Conservation (phyloP, 2,113 vertebrate genomes). For the Tragelaphus strepsiceros region DNA sequence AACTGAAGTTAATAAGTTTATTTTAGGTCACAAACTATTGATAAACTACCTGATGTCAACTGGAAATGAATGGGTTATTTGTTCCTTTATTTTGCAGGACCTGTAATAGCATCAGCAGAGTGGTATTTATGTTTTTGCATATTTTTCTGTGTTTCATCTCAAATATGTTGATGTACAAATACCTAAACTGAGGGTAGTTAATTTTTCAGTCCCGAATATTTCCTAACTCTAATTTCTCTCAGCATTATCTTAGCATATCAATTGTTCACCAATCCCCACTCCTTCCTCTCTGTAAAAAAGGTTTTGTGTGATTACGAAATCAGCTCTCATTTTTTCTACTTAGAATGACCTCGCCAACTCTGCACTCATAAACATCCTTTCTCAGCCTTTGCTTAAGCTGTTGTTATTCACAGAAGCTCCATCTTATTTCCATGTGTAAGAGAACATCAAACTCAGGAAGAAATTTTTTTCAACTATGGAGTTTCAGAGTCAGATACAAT, state of each 20-base stretch:
- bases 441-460: background rate
- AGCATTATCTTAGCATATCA: background rate
- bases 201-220: background rate
- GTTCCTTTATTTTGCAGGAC: slow-evolving; percentile 7
- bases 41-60: background rate
- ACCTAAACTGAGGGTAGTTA: background rate
- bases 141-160: background rate
- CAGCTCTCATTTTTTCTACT: background rate
- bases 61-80: background rate
- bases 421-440: background rate
- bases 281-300: background rate
- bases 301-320: background rate
- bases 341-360: background rate
- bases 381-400: background rate
- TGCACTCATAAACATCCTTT: background rate
- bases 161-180: background rate
- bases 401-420: background rate
- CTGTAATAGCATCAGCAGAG: background rate
- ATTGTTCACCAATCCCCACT: background rate
- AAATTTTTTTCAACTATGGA: background rate
- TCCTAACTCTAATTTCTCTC: background rate
- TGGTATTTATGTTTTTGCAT: background rate
- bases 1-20: background rate
- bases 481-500: background rate
- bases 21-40: background rate